These are phyloP conservation scores for Clostera curtula DNA, from an alignment of 2,888 invertebrate genomes.

Conservation along the genomic window DNA sequence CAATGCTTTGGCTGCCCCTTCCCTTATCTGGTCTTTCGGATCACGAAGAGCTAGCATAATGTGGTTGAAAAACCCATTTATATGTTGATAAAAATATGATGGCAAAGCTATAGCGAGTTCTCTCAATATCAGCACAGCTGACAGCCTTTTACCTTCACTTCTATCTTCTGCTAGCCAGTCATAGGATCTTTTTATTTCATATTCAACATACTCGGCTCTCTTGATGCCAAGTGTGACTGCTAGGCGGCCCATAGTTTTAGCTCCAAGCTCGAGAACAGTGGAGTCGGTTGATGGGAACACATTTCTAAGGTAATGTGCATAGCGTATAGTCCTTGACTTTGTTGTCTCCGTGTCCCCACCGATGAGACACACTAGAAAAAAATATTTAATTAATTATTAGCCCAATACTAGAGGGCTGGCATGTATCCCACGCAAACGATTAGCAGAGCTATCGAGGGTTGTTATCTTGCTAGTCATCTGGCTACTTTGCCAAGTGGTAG, in stretches of 20 bases:
- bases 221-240: slow-evolving; percentile 93
- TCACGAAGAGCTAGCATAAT: slow-evolving; percentile 94
- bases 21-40: slow-evolving; percentile 91
- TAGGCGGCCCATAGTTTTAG: slow-evolving; percentile 94
- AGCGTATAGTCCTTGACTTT: slow-evolving; percentile 89
- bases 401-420: no score
- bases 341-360: slow-evolving; percentile 94
- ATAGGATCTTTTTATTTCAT: slow-evolving; percentile 94
- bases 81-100: slow-evolving; percentile 96
- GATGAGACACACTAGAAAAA: slow-evolving; percentile 87
- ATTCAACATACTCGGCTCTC: slow-evolving; percentile 95
- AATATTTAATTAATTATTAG: slow-evolving; percentile 3
- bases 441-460: no score
- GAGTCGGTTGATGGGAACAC: slow-evolving; percentile 91
- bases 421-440: no score
- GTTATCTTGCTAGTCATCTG: no score
- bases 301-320: slow-evolving; percentile 93
- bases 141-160: slow-evolving; percentile 92
- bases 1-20: slow-evolving; percentile 93
- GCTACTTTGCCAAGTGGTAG: no score
- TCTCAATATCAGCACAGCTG: slow-evolving; percentile 91
- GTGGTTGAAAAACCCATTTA: slow-evolving; percentile 91
- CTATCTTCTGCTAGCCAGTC: slow-evolving; percentile 95
- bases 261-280: slow-evolving; percentile 94
- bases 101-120: slow-evolving; percentile 97